Evolutionary conservation across 2,888 invertebrate genomes (phyloP), one percentile per base, ranked within the genome.

Genomic region (Leuctra nigra): DNA sequence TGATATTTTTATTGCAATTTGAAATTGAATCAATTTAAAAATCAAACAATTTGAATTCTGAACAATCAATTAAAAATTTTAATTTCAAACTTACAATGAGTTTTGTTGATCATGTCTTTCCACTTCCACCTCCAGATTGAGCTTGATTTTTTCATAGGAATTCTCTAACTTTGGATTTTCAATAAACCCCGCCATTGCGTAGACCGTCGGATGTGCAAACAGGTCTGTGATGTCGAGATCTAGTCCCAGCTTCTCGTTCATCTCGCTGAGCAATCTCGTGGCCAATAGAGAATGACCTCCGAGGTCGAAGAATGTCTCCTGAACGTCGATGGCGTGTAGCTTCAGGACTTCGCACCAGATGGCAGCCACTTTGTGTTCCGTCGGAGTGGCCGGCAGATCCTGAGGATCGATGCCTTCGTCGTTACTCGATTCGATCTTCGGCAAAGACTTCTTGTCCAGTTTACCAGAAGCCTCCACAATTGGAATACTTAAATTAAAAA

Each of bases 211-310:
- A 47, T 65, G 61, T 7, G 58, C 39, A 53, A 64, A 65, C 53
- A 66, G 52, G 47, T 65, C 63, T 1, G 50, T 13, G 7, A 63
- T 60, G 2, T 46, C 25, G 4, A 65, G 55, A 22, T 58, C 48
- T 14, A 56, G 41, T 24, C 59, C 57, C 55, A 64, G 58, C 6
- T 48, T 22, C 29, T 62, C 61, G 54, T 65, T 66, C 50, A 66
- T 63, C 55, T 60, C 56, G 44, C 62, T 60, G 24, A 65, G 54
- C 13, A 63, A 60, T 3, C 57, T 59, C 7, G 65, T 59, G 23
- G 64, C 66, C 44, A 62, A 53, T 22, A 66, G 59, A 1, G 66
- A 66, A 57, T 66, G 66, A 4, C 66, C 66, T 44, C 66, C 66
- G 16, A 65, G 55, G 41, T 66, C 65, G 52, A 66, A 66, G 58